Evolutionary conservation across 2,797 vertebrate genomes (phyloP).

Genomic region (Rhinella marina): DNA sequence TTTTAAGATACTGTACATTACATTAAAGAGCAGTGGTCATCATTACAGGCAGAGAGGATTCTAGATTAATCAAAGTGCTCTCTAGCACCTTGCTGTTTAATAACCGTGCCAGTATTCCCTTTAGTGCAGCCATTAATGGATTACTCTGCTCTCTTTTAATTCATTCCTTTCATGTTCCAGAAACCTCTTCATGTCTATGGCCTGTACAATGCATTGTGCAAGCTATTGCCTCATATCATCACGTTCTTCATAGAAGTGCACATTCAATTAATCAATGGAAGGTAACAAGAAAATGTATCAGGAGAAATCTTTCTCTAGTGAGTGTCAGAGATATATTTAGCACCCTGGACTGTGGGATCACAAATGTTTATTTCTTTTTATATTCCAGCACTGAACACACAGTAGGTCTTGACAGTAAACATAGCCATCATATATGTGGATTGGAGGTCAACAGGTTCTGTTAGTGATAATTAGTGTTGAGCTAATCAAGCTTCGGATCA

Average conservation of each 20-base stretch:
- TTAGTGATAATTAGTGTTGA: too few relatives aligned
- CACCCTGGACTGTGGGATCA: not conserved
- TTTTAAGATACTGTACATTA: slow-evolving; percentile 55
- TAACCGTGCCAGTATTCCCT: slow-evolving; percentile 56
- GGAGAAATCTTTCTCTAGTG: not conserved
- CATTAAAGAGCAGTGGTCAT: slow-evolving; percentile 57
- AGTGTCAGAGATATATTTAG: not conserved
- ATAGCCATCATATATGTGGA: too few relatives aligned
- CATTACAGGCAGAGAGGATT: slow-evolving; percentile 44
- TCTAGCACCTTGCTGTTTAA: slow-evolving; percentile 59
- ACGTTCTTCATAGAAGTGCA: slow-evolving; percentile 14
- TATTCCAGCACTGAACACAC: not conserved
- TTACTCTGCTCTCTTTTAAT: slow-evolving; percentile 53
- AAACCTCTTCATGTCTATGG: slow-evolving; percentile 36
- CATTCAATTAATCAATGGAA: slow-evolving; percentile 48
- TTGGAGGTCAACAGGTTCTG: too few relatives aligned
- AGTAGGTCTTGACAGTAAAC: too few relatives aligned
- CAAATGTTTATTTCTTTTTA: not conserved
- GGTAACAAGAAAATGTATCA: not conserved
- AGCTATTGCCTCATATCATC: slow-evolving; percentile 32
- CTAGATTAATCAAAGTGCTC: slow-evolving; percentile 60
- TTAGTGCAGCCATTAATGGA: slow-evolving; percentile 62
- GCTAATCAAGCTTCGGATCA: too few relatives aligned
- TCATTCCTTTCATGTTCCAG: slow-evolving; percentile 58
- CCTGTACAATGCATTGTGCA: not conserved